Percentiles rank a stretch among this genome's conserved stretches.
These are phyloP conservation scores for Plestiodon gilberti DNA, from an alignment of 2,113 vertebrate species.

Conservation along the genomic window DNA sequence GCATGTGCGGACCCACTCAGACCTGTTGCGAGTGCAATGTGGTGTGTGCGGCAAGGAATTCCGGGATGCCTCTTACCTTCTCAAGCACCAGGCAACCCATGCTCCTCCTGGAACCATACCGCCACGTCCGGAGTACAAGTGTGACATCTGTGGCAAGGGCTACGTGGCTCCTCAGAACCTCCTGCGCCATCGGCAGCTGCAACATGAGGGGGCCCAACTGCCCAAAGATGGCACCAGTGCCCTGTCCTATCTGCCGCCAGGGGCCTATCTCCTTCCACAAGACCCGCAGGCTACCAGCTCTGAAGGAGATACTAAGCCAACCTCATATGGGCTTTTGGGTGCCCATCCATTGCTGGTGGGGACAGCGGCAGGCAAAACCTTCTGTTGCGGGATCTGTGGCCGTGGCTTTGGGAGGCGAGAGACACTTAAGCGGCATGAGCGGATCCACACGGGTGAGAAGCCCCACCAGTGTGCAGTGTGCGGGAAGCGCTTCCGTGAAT, in stretches of 20 bases:
- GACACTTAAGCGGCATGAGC: conserved; percentile 90
- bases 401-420: conserved; percentile 86
- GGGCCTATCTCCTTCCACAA: conserved; percentile 63
- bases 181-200: conserved; percentile 73
- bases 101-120: background rate
- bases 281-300: conserved; percentile 64
- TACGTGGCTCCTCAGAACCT: conserved; percentile 75
- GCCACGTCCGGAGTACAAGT: conserved; percentile 48
- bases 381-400: conserved; percentile 85
- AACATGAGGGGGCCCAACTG: conserved; percentile 27
- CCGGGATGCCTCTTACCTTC: conserved; percentile 89
- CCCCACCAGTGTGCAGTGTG: conserved; percentile 90
- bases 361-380: conserved; percentile 73
- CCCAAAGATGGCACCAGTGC: conserved; percentile 28
- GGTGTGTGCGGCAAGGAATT: conserved; percentile 90
- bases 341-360: conserved; percentile 58
- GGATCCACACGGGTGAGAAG: conserved; percentile 86
- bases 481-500: conserved; percentile 90
- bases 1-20: conserved; percentile 91
- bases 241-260: conserved; percentile 35
- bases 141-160: conserved; percentile 76
- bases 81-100: conserved; percentile 91
- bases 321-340: conserved; percentile 38
- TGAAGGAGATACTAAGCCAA: conserved; percentile 71
- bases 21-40: conserved; percentile 86